phyloP scores from a whole-genome alignment of 64 coral and sea anemone species.

The Actinia equina region DNA sequence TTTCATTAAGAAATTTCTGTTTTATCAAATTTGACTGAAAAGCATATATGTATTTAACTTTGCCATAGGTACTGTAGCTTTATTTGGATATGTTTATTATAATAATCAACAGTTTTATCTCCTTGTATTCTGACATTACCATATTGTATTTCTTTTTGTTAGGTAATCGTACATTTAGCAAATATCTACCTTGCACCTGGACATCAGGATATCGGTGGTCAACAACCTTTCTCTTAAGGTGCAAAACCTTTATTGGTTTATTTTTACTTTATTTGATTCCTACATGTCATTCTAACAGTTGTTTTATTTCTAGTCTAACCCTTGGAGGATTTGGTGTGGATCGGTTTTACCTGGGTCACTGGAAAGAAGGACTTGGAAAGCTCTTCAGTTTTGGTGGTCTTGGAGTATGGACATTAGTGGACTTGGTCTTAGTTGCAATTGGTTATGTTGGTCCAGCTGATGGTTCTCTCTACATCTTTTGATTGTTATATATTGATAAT shows the following conservation, averaged over 20 bases:
- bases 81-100: no score
- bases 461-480: constrained; percentile 97
- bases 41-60: no score
- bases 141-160: background rate
- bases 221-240: constrained; percentile 85
- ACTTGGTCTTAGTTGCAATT: constrained; percentile 77
- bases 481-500: background rate
- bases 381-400: constrained; percentile 98
- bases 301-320: constrained; percentile 66
- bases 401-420: constrained; percentile 94
- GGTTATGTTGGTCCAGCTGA: constrained; percentile 89
- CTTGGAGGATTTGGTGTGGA: constrained; percentile 98
- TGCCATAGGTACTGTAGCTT: no score
- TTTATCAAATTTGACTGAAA: no score
- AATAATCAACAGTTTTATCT: no score
- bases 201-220: constrained; percentile 98
- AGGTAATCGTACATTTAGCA: constrained; percentile 93
- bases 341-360: constrained; percentile 94
- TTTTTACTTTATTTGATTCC: background rate
- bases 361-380: constrained; percentile 98
- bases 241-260: background rate
- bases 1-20: no score
- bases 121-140: no score
- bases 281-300: background rate
- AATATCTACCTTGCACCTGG: constrained; percentile 85